A percentile compares a stretch with the other conserved stretches of the same genome.
phyloP scores from a whole-genome alignment of 2,797 vertebrate species.

The Crypturellus tataupa region DNA sequence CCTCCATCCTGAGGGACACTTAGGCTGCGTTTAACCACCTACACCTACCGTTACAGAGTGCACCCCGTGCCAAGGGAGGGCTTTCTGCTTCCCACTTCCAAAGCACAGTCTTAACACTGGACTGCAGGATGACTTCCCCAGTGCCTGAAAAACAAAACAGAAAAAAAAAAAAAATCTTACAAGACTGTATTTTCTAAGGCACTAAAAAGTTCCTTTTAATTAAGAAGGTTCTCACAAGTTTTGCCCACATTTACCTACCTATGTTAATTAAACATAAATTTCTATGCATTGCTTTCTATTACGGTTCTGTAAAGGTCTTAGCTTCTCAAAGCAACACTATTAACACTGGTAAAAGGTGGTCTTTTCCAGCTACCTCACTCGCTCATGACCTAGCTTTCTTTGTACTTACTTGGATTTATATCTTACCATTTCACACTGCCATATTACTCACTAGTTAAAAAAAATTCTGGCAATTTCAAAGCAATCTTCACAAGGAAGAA shows the following conservation, averaged over 20 bases:
- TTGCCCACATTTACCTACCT: background rate
- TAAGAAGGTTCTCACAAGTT: background rate
- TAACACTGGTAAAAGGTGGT: too few species aligned
- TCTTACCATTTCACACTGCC: background rate
- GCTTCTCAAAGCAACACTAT: background rate
- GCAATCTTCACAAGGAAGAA: rapidly evolving
- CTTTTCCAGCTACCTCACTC: background rate
- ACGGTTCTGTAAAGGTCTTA: background rate
- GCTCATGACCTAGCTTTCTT: rapidly evolving
- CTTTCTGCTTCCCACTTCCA: background rate
- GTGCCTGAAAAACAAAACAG: background rate
- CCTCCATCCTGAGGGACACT: rapidly evolving
- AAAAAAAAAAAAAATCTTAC: background rate
- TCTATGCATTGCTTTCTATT: rapidly evolving
- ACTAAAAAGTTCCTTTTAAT: rapidly evolving
- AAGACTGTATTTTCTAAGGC: background rate
- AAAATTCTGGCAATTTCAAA: background rate
- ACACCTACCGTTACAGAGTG: background rate
- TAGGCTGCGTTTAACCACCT: rapidly evolving
- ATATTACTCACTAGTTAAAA: rapidly evolving
- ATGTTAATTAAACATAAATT: background rate
- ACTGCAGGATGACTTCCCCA: rapidly evolving
- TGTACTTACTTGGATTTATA: rapidly evolving
- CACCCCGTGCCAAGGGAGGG: rapidly evolving
- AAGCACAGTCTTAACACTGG: background rate